Conservation (phyloP, 1,140 invertebrate genomes). For the Amyelois transitella region DNA sequence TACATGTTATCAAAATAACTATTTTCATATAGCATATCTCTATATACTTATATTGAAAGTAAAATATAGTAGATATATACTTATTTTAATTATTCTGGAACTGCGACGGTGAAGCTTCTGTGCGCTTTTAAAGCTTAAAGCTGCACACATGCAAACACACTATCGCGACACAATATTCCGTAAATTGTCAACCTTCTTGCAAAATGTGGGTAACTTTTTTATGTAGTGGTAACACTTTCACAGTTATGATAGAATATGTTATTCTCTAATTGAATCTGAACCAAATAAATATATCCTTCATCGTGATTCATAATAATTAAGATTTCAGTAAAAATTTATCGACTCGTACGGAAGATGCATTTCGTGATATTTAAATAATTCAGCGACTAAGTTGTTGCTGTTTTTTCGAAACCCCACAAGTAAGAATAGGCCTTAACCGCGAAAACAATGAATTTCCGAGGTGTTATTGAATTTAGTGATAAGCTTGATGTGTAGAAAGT, state of each 20-base stretch:
- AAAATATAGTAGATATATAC: neutral
- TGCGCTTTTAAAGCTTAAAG: slow-evolving; percentile 31
- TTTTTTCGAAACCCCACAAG: neutral
- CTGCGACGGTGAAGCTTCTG: slow-evolving; percentile 32
- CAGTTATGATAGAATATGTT: too few species aligned
- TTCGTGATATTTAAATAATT: too few species aligned
- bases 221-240: too few species aligned
- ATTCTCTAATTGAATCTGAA: too few species aligned
- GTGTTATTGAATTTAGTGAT: neutral
- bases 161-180: slow-evolving; percentile 18
- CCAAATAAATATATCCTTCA: too few species aligned
- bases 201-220: too few species aligned
- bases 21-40: neutral
- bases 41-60: slow-evolving; percentile 3
- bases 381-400: neutral
- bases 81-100: neutral
- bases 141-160: slow-evolving; percentile 27
- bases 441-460: neutral
- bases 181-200: too few species aligned
- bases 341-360: too few species aligned
- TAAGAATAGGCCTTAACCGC: neutral
- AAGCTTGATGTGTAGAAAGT: neutral
- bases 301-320: too few species aligned
- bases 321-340: too few species aligned
- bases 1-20: neutral